Evolutionary conservation across 2,797 vertebrate genomes (phyloP).

Genomic region (Sebastes minor): DNA sequence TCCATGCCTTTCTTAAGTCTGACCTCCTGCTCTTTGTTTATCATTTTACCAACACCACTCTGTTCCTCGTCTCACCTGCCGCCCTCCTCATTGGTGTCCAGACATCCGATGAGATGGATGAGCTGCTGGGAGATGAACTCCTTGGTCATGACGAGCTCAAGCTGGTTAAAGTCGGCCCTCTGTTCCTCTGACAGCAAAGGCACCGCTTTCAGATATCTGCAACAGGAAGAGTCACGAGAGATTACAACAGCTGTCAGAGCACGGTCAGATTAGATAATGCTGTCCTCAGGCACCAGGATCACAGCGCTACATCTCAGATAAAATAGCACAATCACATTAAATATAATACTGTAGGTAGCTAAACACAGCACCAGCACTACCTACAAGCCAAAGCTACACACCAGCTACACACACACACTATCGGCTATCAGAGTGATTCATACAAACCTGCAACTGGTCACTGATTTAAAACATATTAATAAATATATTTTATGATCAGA

Average conservation of each 20-base stretch:
- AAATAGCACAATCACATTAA: neutral
- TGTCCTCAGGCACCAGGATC: neutral
- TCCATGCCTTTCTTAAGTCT: neutral
- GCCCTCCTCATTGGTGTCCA: constrained; percentile 94
- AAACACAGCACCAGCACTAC: neutral
- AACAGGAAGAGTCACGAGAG: constrained; percentile 5
- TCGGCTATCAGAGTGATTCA: neutral
- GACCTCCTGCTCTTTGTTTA: neutral
- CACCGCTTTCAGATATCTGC: constrained; percentile 85
- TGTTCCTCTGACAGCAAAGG: constrained; percentile 88
- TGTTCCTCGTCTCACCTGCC: constrained; percentile 84
- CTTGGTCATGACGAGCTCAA: constrained; percentile 94
- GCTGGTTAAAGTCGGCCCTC: constrained; percentile 87
- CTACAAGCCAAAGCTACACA: neutral
- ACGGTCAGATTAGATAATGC: neutral
- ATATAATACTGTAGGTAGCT: neutral
- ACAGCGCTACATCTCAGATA: neutral
- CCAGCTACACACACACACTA: neutral
- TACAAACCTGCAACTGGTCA: neutral
- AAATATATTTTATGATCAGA: neutral
- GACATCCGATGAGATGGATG: constrained; percentile 88
- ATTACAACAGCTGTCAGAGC: neutral
- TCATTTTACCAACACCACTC: neutral
- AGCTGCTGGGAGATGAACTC: constrained; percentile 96
- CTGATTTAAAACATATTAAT: neutral